phyloP scores from a whole-genome alignment of 1,140 invertebrate genomes.

The Pseudomyrmex sp. region DNA sequence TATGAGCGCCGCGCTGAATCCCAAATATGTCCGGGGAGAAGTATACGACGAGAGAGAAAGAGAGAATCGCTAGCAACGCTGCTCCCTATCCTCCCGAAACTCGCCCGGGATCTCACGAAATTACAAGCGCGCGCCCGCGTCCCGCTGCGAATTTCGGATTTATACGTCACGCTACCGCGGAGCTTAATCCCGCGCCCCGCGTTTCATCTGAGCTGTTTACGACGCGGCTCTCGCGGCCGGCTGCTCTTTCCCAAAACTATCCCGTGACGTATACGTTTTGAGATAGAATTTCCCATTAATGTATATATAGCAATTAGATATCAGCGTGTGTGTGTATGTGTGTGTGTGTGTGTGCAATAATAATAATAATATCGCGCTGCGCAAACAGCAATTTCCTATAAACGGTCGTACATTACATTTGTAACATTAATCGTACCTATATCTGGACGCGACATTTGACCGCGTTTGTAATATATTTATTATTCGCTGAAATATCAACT shows the following conservation, averaged over 20 bases:
- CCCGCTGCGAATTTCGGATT: slow-evolving; percentile 57
- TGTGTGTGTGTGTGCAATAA: neutral
- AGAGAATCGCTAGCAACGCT: slow-evolving; percentile 14
- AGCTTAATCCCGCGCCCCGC: slow-evolving; percentile 50
- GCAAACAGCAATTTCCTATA: neutral
- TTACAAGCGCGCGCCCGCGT: slow-evolving; percentile 52
- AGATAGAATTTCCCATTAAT: neutral
- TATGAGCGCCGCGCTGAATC: slow-evolving; percentile 44
- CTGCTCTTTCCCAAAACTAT: slow-evolving; percentile 34
- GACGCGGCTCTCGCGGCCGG: slow-evolving; percentile 5
- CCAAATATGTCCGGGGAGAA: slow-evolving; percentile 37
- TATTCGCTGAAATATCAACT: too few species aligned
- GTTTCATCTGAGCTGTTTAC: slow-evolving; percentile 54
- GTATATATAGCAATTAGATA: neutral
- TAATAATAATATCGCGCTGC: neutral
- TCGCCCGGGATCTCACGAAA: slow-evolving; percentile 52
- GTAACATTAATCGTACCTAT: neutral
- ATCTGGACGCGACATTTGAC: neutral
- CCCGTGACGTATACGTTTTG: slow-evolving; percentile 10
- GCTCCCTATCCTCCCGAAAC: slow-evolving; percentile 35
- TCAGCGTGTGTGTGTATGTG: too few species aligned
- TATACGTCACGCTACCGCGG: slow-evolving; percentile 55
- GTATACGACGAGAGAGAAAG: neutral
- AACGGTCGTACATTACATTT: neutral
- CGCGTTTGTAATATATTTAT: too few species aligned